Evolutionary conservation across 2,888 invertebrate species (phyloP), one percentile per base, ranked within the genome.

Genomic region (Drosophila mettleri): DNA sequence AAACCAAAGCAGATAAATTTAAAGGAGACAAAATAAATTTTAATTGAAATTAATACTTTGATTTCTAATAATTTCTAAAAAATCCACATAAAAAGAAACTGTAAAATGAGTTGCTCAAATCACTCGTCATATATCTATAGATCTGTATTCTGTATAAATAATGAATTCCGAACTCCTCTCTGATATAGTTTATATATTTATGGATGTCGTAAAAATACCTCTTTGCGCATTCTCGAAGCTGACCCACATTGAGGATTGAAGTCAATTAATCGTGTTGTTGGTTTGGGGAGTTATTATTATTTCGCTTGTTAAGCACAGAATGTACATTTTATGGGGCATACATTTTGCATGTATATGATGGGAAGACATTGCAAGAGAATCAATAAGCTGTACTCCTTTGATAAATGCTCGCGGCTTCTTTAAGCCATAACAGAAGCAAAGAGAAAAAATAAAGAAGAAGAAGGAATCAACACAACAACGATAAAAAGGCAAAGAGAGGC

Each of bases 321-420:
- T 43, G 33, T 31, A 5, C 24, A 12, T 45, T 20, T 43, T 48
- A 70, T 43, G 33, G 48, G 18, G 9, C 10, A 33, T 20, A 18
- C 34, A 31, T 54, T 46, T 51, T 22, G 20, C n/a, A 49, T 29
- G 20, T 18, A 8, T 18, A 10, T 12, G 49, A 34, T 34, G 22
- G 60, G 49, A 65, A 58, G 68, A 63, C 54, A 61, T 69, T 51
- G 82, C 46, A 82, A 69, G 88, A 82, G 65, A 76, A 82, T 82
- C 81, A 81, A 86, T 86, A 81, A 75, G 60, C 71, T 66, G 36
- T 61, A 62, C 60, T 82, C 66, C 69, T 73, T 70, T 80, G 73
- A 76, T 55, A 70, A 80, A 67, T 53, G 67, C 79, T 48, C 83
- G 88, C 70, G 82, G 86, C 78, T 76, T 67, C 74, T 88, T 86